These are phyloP conservation scores for Rachycentron canadum DNA, from an alignment of 2,797 vertebrate genomes.

Conservation along the genomic window DNA sequence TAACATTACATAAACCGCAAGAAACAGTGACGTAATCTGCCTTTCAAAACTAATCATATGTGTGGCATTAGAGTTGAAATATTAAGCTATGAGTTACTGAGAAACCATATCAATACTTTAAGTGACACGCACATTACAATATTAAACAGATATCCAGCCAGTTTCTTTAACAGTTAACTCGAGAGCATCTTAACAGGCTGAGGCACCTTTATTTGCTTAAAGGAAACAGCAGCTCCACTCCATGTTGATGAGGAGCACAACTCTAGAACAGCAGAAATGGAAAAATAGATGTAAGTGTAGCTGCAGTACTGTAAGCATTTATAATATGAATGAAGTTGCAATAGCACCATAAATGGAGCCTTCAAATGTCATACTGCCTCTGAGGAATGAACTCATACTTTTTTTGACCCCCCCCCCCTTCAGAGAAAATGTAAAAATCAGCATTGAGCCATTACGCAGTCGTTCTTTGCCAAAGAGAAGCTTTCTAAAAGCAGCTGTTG, in stretches of 20 bases:
- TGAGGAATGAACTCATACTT: neutral
- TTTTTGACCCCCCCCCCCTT: neutral
- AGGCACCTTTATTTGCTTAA: constrained; percentile 73
- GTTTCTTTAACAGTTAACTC: constrained; percentile 41
- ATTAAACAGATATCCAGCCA: neutral
- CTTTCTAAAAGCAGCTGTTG: neutral
- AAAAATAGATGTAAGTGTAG: neutral
- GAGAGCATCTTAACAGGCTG: constrained; percentile 59
- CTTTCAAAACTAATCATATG: constrained; percentile 7
- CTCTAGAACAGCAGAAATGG: constrained; percentile 42
- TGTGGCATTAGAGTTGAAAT: neutral
- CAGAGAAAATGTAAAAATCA: neutral
- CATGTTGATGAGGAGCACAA: constrained; percentile 34
- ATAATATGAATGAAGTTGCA: neutral
- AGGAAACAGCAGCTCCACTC: constrained; percentile 62
- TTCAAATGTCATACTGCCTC: neutral
- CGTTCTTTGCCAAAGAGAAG: neutral
- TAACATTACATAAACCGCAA: constrained; percentile 19
- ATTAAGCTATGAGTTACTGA: neutral
- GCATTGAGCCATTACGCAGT: neutral
- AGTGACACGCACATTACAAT: neutral
- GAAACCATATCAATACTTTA: neutral
- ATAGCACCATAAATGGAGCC: neutral
- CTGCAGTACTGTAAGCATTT: neutral
- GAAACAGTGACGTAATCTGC: constrained; percentile 32